Conservation (phyloP, 2,888 invertebrate species). For the Papilio protenor region DNA sequence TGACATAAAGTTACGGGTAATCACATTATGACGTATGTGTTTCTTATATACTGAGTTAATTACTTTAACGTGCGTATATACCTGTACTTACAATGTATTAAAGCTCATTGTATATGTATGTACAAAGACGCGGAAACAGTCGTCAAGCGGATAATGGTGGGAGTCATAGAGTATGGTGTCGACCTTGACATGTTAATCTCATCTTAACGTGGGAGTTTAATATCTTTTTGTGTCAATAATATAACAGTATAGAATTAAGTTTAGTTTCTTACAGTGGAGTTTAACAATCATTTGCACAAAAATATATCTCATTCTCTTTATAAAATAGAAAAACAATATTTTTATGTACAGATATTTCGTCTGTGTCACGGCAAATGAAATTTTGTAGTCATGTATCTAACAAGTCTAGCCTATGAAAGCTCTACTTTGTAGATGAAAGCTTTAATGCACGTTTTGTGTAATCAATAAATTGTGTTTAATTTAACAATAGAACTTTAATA, state of each 20-base stretch:
- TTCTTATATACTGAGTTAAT: constrained; percentile 20
- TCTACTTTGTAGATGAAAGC: background rate
- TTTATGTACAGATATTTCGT: background rate
- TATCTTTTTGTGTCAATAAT: background rate
- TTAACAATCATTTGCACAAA: background rate
- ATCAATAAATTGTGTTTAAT: too few species aligned
- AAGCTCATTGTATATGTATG: background rate
- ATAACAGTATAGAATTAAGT: background rate
- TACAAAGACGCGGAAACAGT: constrained; percentile 67
- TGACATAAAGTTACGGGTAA: constrained; percentile 19
- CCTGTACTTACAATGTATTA: background rate
- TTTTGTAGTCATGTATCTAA: background rate
- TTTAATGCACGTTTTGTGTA: background rate
- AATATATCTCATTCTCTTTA: background rate
- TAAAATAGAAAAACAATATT: background rate
- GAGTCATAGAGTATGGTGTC: constrained; percentile 52
- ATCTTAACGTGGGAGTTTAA: constrained; percentile 43
- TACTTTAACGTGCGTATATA: constrained; percentile 30
- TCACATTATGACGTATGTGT: constrained; percentile 2
- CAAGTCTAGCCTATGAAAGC: background rate
- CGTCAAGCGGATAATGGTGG: constrained; percentile 55
- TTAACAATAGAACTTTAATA: background rate
- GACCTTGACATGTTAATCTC: constrained; percentile 71
- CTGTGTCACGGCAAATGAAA: background rate
- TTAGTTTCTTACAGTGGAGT: background rate